Conservation (phyloP, 2,113 vertebrate species). For the Phrynosoma blainvillii region DNA sequence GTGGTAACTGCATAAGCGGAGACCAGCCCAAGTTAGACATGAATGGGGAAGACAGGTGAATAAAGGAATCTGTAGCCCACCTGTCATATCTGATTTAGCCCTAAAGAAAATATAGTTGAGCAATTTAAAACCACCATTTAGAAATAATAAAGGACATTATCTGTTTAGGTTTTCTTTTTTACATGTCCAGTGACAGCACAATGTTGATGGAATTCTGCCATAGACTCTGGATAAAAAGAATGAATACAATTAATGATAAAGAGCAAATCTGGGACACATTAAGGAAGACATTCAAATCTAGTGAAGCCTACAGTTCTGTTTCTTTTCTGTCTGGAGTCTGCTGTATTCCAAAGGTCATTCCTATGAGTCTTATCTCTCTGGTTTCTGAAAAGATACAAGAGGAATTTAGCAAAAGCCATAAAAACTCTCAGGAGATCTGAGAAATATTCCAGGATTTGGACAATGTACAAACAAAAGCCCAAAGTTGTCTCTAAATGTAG, state of each 20-base stretch:
- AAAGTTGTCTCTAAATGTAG: not conserved
- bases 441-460: not conserved
- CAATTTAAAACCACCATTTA: not conserved
- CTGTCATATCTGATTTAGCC: not conserved
- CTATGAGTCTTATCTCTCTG: conserved; percentile 10
- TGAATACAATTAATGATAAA: conserved; percentile 52
- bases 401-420: conserved; percentile 11
- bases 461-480: not conserved
- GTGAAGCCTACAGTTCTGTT: not conserved
- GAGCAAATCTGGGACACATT: conserved; percentile 35
- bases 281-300: conserved; percentile 8
- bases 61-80: not conserved
- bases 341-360: conserved; percentile 4
- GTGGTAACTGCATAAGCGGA: not conserved
- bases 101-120: not conserved
- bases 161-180: not conserved
- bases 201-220: conserved; percentile 39
- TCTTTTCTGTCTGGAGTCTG: conserved; percentile 6
- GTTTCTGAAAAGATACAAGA: conserved; percentile 16
- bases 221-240: conserved; percentile 45
- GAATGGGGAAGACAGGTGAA: not conserved
- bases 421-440: conserved; percentile 7
- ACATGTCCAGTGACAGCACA: conserved; percentile 5
- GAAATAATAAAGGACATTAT: not conserved
- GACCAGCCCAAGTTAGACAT: not conserved